A percentile compares a stretch with the other conserved stretches of the same genome.
Evolutionary conservation across 2,888 invertebrate genomes (phyloP).

Genomic region (Augiades crinisus): DNA sequence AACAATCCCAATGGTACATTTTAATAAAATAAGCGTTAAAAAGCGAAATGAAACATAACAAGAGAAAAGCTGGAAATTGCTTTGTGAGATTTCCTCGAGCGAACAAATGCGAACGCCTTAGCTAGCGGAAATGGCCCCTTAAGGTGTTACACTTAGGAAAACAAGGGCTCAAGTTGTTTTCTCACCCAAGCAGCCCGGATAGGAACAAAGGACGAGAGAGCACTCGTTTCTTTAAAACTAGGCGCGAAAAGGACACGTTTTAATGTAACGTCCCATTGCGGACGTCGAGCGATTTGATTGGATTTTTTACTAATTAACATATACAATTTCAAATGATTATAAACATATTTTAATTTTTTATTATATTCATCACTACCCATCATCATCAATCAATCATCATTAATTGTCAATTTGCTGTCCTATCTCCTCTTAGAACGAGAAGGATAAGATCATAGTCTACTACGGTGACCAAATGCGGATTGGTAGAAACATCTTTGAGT

Average conservation of each 20-base stretch:
- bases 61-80: conserved; percentile 1
- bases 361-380: no score
- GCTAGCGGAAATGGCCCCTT: conserved; percentile 22
- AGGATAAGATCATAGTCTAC: no score
- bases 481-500: no score
- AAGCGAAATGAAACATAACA: background rate
- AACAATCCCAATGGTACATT: no score
- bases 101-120: conserved; percentile 20
- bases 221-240: conserved; percentile 22
- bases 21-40: no score
- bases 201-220: conserved; percentile 23
- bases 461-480: no score
- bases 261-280: background rate
- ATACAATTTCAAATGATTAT: background rate
- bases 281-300: background rate
- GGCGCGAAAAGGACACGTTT: conserved; percentile 22
- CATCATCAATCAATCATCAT: no score
- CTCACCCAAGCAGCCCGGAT: conserved; percentile 24
- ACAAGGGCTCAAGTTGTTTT: conserved; percentile 25
- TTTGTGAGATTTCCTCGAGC: conserved; percentile 6
- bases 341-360: no score
- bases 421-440: no score
- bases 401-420: no score
- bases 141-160: conserved; percentile 25
- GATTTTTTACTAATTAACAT: no score